Evolutionary conservation across 2,888 invertebrate genomes (phyloP).

Genomic region (Eudemis profundana): DNA sequence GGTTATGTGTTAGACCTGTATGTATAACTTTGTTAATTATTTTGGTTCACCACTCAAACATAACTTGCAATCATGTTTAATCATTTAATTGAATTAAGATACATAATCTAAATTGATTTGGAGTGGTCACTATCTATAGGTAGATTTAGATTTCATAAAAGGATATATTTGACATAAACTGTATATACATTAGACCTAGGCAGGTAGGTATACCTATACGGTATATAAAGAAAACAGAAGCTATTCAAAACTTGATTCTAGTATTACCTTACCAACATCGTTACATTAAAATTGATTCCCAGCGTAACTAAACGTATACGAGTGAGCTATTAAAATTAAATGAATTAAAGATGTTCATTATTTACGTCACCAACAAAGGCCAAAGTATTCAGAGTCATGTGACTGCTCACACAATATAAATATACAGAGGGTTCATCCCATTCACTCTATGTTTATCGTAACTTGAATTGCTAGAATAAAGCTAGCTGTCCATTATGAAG

Average conservation of each 20-base stretch:
- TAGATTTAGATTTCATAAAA: too few species aligned
- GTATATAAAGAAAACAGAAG: too few species aligned
- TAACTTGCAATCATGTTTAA: too few species aligned
- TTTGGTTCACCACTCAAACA: too few species aligned
- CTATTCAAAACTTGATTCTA: background rate
- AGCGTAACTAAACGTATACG: constrained; percentile 1
- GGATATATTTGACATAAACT: too few species aligned
- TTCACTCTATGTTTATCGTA: background rate
- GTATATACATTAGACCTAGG: too few species aligned
- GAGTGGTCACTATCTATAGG: too few species aligned
- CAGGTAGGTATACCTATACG: too few species aligned
- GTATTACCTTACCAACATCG: background rate
- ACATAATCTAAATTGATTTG: too few species aligned
- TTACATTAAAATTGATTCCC: background rate
- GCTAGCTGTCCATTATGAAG: background rate
- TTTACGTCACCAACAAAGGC: constrained; percentile 3
- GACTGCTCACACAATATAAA: background rate
- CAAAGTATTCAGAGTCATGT: constrained; percentile 9
- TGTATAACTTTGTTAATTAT: too few species aligned
- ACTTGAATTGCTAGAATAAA: background rate
- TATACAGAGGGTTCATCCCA: background rate
- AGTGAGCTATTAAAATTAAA: background rate
- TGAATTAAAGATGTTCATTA: constrained; percentile 1
- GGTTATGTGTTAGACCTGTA: too few species aligned
- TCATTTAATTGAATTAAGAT: too few species aligned